Percentiles rank a stretch among this genome's conserved stretches.
These are phyloP conservation scores for Hydraecia micacea DNA, from an alignment of 2,888 invertebrate genomes.

Conservation along the genomic window DNA sequence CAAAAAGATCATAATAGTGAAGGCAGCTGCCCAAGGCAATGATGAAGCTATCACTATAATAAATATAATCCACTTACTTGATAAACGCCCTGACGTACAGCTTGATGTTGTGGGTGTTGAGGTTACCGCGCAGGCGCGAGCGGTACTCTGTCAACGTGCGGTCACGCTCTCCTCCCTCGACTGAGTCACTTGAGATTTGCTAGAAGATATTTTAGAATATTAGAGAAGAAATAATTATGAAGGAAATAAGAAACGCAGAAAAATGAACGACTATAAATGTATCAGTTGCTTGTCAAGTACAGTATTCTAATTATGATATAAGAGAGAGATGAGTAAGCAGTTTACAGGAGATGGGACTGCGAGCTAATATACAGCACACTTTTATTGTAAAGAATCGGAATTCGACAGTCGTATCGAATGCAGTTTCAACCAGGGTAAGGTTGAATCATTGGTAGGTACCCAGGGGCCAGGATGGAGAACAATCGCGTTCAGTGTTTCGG, in stretches of 20 bases:
- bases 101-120: conserved; percentile 95
- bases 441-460: too few species aligned
- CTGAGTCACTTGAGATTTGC: conserved; percentile 85
- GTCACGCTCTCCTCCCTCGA: conserved; percentile 91
- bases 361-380: background rate
- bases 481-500: too few species aligned
- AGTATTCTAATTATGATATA: background rate
- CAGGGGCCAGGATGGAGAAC: background rate
- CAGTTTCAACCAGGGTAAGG: background rate
- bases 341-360: background rate
- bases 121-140: conserved; percentile 93
- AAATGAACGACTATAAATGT: background rate
- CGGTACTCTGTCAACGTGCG: conserved; percentile 94
- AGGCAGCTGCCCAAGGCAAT: background rate
- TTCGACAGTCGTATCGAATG: background rate
- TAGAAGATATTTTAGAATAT: conserved; percentile 55
- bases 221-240: background rate
- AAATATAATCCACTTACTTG: conserved; percentile 90
- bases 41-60: background rate
- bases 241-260: too few species aligned
- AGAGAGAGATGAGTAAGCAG: background rate
- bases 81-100: conserved; percentile 95
- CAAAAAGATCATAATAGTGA: too few species aligned
- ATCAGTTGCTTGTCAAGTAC: conserved; percentile 6
- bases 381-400: background rate